These are phyloP conservation scores for Coregonus suidteri DNA, from an alignment of 2,797 vertebrate genomes.

Conservation along the genomic window DNA sequence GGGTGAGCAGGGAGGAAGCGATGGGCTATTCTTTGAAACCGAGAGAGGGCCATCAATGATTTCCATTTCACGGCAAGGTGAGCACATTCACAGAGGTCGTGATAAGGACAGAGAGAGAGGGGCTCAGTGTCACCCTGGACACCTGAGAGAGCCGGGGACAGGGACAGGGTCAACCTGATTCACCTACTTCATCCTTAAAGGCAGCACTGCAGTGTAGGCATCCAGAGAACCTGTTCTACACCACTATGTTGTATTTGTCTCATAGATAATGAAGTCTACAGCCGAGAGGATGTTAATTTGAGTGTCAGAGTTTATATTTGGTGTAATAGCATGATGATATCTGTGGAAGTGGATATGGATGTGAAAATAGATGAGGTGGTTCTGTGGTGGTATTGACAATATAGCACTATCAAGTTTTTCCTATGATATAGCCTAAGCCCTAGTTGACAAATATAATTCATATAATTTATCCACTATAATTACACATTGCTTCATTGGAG, in stretches of 20 bases:
- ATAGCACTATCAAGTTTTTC: no score
- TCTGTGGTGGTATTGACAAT: no score
- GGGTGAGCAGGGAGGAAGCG: conserved; percentile 44
- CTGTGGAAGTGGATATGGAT: no score
- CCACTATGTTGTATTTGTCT: not conserved
- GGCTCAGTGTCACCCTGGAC: conserved; percentile 43
- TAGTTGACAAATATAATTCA: no score
- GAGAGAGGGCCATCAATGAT: conserved; percentile 59
- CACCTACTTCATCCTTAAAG: not conserved
- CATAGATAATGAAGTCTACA: not conserved
- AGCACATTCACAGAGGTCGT: conserved; percentile 63
- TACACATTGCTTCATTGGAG: no score
- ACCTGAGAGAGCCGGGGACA: not conserved
- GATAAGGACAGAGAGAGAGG: conserved; percentile 47
- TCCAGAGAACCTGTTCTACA: not conserved
- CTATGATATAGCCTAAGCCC: no score
- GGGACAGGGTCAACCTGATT: not conserved
- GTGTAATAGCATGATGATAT: not conserved
- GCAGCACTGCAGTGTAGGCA: not conserved
- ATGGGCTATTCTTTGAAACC: conserved; percentile 56
- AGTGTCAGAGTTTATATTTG: not conserved
- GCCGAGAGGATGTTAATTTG: not conserved
- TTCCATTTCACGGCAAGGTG: conserved; percentile 75
- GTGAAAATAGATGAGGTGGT: no score
- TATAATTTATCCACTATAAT: no score